phyloP scores from a whole-genome alignment of 2,888 invertebrate species.

The Anagyrus pseudococci region DNA sequence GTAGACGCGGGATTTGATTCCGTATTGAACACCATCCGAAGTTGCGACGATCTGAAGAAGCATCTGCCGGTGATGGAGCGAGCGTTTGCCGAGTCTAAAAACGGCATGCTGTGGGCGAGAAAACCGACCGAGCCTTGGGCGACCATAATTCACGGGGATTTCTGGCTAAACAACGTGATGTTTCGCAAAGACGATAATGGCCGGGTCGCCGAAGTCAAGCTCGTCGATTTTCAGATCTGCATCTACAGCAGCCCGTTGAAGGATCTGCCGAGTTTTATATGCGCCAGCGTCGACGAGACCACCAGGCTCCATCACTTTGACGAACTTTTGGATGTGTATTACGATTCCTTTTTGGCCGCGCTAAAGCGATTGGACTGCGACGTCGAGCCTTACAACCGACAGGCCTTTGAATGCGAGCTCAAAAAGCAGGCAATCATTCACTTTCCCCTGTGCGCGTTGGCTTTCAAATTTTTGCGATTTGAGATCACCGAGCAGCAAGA shows the following conservation, averaged over 20 bases:
- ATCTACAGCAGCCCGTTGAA: conserved; percentile 63
- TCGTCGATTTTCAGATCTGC: conserved; percentile 69
- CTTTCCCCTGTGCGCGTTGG: conserved; percentile 55
- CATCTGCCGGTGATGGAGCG: not conserved
- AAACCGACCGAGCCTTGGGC: conserved; percentile 60
- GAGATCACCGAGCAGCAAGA: too few species aligned
- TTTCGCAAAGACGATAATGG: conserved; percentile 59
- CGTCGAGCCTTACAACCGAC: conserved; percentile 45
- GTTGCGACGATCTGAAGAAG: conserved; percentile 17
- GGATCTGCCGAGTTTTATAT: conserved; percentile 67
- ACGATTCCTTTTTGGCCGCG: conserved; percentile 62
- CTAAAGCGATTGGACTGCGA: conserved; percentile 60
- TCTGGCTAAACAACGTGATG: conserved; percentile 71
- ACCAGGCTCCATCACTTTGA: conserved; percentile 62
- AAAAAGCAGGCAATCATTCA: conserved; percentile 48
- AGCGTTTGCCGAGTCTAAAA: conserved; percentile 9
- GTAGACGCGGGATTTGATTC: conserved; percentile 34
- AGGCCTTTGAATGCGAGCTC: conserved; percentile 44
- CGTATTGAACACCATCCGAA: conserved; percentile 44
- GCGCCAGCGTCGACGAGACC: conserved; percentile 63
- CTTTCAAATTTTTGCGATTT: conserved; percentile 68
- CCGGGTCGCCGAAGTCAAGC: conserved; percentile 63
- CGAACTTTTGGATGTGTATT: conserved; percentile 64
- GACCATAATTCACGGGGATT: conserved; percentile 66
- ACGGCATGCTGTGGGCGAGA: conserved; percentile 10